Percentiles rank a stretch among this genome's conserved stretches.
phyloP scores from a whole-genome alignment of 2,888 invertebrate genomes.

The Globia sparganii region DNA sequence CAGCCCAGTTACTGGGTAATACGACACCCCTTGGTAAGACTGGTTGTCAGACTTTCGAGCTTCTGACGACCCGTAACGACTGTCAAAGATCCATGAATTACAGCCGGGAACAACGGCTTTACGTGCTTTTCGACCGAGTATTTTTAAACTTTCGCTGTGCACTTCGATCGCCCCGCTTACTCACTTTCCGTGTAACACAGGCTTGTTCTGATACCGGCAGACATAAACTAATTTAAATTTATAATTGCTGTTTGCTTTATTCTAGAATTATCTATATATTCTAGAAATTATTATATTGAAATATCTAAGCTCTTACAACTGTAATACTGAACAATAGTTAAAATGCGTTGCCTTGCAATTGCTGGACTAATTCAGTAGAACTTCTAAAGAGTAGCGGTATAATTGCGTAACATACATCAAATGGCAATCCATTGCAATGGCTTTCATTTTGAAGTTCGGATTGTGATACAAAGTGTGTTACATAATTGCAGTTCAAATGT shows the following conservation, averaged over 20 bases:
- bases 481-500: too few relatives aligned
- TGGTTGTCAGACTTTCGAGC: background rate
- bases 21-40: background rate
- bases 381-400: too few relatives aligned
- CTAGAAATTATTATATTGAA: constrained; percentile 1
- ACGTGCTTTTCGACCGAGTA: background rate
- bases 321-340: background rate
- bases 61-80: background rate
- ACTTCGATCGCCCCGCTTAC: background rate
- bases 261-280: background rate
- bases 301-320: background rate
- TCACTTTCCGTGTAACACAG: background rate
- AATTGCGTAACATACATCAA: too few relatives aligned
- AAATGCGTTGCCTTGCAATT: background rate
- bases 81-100: too few relatives aligned
- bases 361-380: background rate
- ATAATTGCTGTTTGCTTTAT: constrained; percentile 6
- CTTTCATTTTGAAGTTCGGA: too few relatives aligned
- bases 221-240: constrained; percentile 21
- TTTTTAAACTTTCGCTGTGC: background rate
- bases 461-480: too few relatives aligned
- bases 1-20: background rate
- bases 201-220: background rate
- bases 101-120: too few relatives aligned
- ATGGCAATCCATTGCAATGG: too few relatives aligned